A percentile compares a stretch with the other conserved stretches of the same genome.
Conservation (phyloP, 2,888 invertebrate species). For the Prostheceraeus crozeri region DNA sequence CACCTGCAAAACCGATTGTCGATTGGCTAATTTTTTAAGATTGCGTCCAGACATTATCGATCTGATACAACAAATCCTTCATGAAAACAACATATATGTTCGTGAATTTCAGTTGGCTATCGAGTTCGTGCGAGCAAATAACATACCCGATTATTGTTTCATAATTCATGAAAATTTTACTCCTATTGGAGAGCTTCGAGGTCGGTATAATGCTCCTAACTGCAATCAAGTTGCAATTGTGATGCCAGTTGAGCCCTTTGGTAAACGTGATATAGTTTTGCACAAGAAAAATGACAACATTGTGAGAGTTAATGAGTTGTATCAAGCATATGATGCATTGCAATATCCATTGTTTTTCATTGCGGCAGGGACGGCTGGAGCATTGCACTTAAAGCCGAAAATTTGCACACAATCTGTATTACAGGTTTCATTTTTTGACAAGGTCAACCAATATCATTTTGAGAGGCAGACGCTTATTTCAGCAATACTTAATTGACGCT, state of each 20-base stretch:
- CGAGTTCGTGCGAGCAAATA: too few species aligned
- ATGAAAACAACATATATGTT: neutral
- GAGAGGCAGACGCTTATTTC: slow-evolving; percentile 39
- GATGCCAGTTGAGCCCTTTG: slow-evolving; percentile 41
- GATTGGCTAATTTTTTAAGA: too few species aligned
- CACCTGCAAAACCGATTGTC: too few species aligned
- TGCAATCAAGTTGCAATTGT: slow-evolving; percentile 43
- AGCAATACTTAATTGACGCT: slow-evolving; percentile 36
- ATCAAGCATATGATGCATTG: slow-evolving; percentile 49
- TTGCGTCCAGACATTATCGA: too few species aligned
- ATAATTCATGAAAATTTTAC: slow-evolving; percentile 38
- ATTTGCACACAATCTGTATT: too few species aligned
- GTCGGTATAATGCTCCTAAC: slow-evolving; percentile 42
- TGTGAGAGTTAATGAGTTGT: slow-evolving; percentile 47
- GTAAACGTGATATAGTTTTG: too few species aligned
- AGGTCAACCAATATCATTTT: slow-evolving; percentile 40
- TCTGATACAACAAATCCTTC: neutral
- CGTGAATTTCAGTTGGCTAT: neutral
- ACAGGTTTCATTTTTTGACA: too few species aligned
- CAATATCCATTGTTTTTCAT: slow-evolving; percentile 55
- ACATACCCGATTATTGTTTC: too few species aligned
- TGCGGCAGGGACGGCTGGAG: too few species aligned
- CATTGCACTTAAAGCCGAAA: too few species aligned
- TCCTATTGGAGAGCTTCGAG: slow-evolving; percentile 34
- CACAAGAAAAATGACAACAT: slow-evolving; percentile 43